A percentile compares a stretch with the other conserved stretches of the same genome.
phyloP scores from a whole-genome alignment of 2,888 invertebrate genomes.

The Nemotelus pantherinus region DNA sequence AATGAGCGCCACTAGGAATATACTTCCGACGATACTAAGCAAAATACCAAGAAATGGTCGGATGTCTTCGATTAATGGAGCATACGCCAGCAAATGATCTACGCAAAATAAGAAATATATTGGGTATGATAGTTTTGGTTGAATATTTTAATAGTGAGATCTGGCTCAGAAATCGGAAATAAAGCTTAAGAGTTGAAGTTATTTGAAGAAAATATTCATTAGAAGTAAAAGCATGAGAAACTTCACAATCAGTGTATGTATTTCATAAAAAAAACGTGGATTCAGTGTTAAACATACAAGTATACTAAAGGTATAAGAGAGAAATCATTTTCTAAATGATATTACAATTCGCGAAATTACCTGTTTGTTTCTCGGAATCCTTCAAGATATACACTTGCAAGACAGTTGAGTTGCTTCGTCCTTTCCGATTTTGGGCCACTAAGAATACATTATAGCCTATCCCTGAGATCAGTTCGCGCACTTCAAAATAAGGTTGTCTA shows the following conservation, averaged over 20 bases:
- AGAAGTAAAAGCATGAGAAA: no score
- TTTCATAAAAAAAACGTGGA: no score
- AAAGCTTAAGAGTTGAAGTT: no score
- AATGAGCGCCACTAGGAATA: slow-evolving; percentile 67
- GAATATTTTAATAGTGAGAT: no score
- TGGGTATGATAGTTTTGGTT: neutral
- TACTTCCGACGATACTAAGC: slow-evolving; percentile 67
- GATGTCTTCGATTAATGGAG: slow-evolving; percentile 66
- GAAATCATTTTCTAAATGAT: no score
- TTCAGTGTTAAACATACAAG: slow-evolving; percentile 9
- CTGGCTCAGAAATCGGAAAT: no score
- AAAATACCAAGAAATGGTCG: slow-evolving; percentile 68
- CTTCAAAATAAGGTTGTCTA: slow-evolving; percentile 71
- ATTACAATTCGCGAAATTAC: slow-evolving; percentile 60
- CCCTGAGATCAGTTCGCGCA: slow-evolving; percentile 74
- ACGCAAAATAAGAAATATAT: slow-evolving; percentile 50
- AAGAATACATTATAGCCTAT: slow-evolving; percentile 74
- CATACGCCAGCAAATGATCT: slow-evolving; percentile 65
- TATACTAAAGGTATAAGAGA: no score
- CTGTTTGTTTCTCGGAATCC: slow-evolving; percentile 78
- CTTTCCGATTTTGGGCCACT: slow-evolving; percentile 78
- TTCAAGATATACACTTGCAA: slow-evolving; percentile 77
- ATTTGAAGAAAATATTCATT: no score
- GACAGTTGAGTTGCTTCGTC: slow-evolving; percentile 73
- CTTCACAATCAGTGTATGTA: neutral